Conservation (phyloP, 2,113 vertebrate species). For the Forbesichthys papilliferus region DNA sequence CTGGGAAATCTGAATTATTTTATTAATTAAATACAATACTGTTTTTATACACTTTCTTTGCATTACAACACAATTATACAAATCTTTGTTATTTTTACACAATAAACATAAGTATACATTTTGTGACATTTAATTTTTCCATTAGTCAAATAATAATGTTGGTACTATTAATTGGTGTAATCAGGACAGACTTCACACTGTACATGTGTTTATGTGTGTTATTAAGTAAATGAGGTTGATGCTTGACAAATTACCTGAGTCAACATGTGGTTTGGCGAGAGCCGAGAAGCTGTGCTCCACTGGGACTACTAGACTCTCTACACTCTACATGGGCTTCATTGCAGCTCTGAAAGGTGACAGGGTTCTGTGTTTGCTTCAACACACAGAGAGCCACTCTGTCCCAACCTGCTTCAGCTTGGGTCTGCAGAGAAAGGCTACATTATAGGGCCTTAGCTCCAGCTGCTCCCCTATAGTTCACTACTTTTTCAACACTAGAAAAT, state of each 20-base stretch:
- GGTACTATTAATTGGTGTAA: neutral
- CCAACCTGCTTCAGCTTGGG: constrained; percentile 69
- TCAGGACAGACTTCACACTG: constrained; percentile 1
- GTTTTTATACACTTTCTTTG: too few relatives aligned
- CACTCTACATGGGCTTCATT: constrained; percentile 56
- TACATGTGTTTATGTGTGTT: constrained; percentile 24
- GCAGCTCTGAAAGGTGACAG: constrained; percentile 59
- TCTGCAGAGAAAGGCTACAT: constrained; percentile 71
- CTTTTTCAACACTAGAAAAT: constrained; percentile 63
- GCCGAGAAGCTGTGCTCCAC: neutral
- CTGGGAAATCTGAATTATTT: neutral
- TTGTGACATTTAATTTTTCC: neutral
- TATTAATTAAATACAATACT: too few relatives aligned
- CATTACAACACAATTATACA: too few relatives aligned
- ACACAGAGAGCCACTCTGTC: constrained; percentile 71
- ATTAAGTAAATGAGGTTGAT: constrained; percentile 39
- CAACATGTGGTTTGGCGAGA: constrained; percentile 40
- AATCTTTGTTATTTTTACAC: too few relatives aligned
- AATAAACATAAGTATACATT: too few relatives aligned
- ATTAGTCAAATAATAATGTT: neutral
- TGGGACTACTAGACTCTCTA: constrained; percentile 32
- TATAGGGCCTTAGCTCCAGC: constrained; percentile 62
- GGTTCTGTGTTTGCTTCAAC: constrained; percentile 65
- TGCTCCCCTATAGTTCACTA: constrained; percentile 62
- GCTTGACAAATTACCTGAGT: constrained; percentile 46